phyloP scores from a whole-genome alignment of 37 sponge, comb jelly and placozoan species.

The Spongia lamella region DNA sequence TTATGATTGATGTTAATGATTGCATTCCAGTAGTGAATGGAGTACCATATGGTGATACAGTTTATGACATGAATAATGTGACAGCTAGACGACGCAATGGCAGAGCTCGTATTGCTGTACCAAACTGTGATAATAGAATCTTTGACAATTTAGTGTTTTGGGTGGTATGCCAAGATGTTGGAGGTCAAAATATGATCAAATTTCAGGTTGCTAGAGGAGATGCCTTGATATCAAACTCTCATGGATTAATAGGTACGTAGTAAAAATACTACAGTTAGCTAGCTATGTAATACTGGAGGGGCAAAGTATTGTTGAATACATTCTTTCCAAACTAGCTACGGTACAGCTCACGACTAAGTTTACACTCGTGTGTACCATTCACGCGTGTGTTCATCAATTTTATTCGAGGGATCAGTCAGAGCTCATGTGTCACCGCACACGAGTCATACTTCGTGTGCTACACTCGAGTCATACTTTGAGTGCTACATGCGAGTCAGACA shows the following conservation, averaged over 20 bases:
- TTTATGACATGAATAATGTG: slow-evolving; percentile 19
- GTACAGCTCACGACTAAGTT: no score
- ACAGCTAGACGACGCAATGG: not conserved
- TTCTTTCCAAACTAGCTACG: no score
- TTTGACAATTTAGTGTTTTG: slow-evolving; percentile 6
- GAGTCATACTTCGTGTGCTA: no score
- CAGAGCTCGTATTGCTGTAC: slow-evolving; percentile 6
- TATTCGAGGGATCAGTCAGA: no score
- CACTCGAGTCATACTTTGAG: no score
- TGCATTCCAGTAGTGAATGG: not conserved
- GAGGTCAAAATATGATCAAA: slow-evolving; percentile 27
- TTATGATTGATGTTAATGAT: not conserved
- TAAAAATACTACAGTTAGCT: not conserved
- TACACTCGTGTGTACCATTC: no score
- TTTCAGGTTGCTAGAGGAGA: not conserved
- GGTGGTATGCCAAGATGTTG: slow-evolving; percentile 3
- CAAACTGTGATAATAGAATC: slow-evolving; percentile 1
- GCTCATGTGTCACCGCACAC: no score
- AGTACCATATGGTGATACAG: not conserved
- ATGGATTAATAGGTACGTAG: slow-evolving; percentile 26
- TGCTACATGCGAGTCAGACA: no score
- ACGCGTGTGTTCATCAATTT: no score
- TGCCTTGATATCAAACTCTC: not conserved
- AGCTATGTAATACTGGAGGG: not conserved
- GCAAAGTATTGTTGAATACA: no score